Base-by-base conservation (phyloP, 2,797 vertebrate genomes). In the Triplophysa yarkandensis region DNA sequence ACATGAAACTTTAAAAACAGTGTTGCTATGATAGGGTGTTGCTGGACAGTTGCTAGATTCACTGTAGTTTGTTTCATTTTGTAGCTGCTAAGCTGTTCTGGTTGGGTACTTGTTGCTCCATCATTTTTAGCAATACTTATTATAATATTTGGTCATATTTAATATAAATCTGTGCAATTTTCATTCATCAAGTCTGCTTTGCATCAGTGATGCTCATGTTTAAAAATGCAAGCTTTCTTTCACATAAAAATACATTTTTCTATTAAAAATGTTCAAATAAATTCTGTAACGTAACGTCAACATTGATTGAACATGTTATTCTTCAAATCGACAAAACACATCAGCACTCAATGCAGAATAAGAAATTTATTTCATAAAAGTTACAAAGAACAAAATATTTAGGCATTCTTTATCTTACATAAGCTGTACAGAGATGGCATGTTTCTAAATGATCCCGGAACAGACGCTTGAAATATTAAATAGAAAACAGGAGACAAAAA, bases 371-470 rank as follows among this genome's bases (percentile, higher is more conserved):
- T 92, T 87, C 76, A 80, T 86, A 86, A 87, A 87, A 85, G 82
- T 90, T 85, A 90, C 88, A 90, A 91, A 91, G 87, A 89, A 85
- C 81, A 88, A 89, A 89, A 91, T 85, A 88, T 87, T 85, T 72
- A 86, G 89, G 86, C 88, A 84, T 91, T 81, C 87, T 54, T 91
- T 94, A 92, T 94, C 93, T 96, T 94, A 94, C 94, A 95, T 90
- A 88, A 87, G 91, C 94, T 97, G 95, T 97, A 97, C 95, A 96
- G 90, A 93, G 89, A 93, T 91, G 94, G 90, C 90, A 88, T 90
- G 86, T 89, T 91, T 80, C 93, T 94, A 96, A 92, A 93, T 94
- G 94, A 94, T 91, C 93, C 92, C 90, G 92, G 88, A 92, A 93
- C 89, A 91, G 91, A 90, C 89, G 84, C 94, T 95, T 95, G 91